Percentiles rank a stretch among this genome's conserved stretches.
These are phyloP conservation scores for Ctenodactylus gundi DNA, from an alignment of 2,113 vertebrate genomes.

Conservation along the genomic window DNA sequence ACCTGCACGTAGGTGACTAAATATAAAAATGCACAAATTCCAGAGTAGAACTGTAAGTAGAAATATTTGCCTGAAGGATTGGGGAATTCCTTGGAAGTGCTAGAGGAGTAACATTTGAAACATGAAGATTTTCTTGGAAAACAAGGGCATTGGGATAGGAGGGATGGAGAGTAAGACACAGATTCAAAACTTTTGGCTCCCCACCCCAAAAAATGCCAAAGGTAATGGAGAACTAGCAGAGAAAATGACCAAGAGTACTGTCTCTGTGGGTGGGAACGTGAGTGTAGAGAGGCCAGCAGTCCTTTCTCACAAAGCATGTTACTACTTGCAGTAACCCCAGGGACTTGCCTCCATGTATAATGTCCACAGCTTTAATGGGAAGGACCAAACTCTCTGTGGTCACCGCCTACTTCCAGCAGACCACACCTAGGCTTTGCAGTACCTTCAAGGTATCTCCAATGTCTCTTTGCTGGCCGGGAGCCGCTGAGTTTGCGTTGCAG, in stretches of 20 bases:
- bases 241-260: not conserved
- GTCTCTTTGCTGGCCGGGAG: not conserved
- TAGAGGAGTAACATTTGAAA: not conserved
- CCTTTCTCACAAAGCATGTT: not conserved
- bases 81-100: not conserved
- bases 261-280: too few relatives aligned
- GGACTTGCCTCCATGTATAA: not conserved
- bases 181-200: too few relatives aligned
- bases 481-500: not conserved
- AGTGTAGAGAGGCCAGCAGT: not conserved
- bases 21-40: not conserved
- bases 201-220: not conserved
- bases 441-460: not conserved
- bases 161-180: not conserved
- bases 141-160: not conserved
- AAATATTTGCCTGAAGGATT: not conserved
- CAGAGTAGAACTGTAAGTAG: not conserved
- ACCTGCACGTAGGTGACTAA: not conserved
- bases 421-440: not conserved
- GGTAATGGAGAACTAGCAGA: not conserved
- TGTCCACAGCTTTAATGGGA: not conserved
- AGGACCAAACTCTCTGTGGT: not conserved
- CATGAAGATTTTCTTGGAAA: not conserved
- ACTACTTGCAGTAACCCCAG: not conserved
- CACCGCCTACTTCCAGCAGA: not conserved